A percentile compares a stretch with the other conserved stretches of the same genome.
phyloP scores from a whole-genome alignment of 1,140 invertebrate species.

The Cotesia glomerata region DNA sequence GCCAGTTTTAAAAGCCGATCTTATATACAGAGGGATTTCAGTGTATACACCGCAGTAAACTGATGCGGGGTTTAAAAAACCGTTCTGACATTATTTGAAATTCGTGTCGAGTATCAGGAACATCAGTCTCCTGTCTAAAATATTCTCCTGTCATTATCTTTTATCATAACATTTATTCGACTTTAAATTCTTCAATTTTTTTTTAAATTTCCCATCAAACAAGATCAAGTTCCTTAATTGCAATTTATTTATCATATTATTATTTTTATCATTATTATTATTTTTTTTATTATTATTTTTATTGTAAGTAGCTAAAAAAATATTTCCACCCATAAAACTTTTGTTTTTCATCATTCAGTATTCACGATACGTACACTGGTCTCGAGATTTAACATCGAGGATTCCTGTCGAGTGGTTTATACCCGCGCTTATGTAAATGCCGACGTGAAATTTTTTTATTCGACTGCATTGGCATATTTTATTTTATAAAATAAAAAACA shows the following conservation, averaged over 20 bases:
- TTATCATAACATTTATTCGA: background rate
- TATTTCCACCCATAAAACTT: background rate
- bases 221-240: no score
- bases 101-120: slow-evolving; percentile 48
- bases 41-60: background rate
- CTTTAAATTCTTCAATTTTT: background rate
- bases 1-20: slow-evolving; percentile 61
- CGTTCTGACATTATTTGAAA: slow-evolving; percentile 51
- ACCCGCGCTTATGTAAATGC: slow-evolving; percentile 63
- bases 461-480: slow-evolving; percentile 31
- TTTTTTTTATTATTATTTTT: no score
- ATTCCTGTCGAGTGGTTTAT: slow-evolving; percentile 60
- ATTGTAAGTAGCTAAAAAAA: background rate
- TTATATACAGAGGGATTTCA: slow-evolving; percentile 38
- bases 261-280: no score
- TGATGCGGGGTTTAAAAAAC: slow-evolving; percentile 45
- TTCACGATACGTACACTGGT: slow-evolving; percentile 53
- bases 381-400: slow-evolving; percentile 55
- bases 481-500: background rate
- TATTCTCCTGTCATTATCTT: slow-evolving; percentile 13
- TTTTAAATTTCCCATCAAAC: no score
- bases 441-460: slow-evolving; percentile 63
- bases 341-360: slow-evolving; percentile 51
- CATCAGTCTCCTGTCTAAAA: slow-evolving; percentile 47
- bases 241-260: no score